Evolutionary conservation across 2,888 invertebrate genomes (phyloP).

Genomic region (Aleiodes testaceus): DNA sequence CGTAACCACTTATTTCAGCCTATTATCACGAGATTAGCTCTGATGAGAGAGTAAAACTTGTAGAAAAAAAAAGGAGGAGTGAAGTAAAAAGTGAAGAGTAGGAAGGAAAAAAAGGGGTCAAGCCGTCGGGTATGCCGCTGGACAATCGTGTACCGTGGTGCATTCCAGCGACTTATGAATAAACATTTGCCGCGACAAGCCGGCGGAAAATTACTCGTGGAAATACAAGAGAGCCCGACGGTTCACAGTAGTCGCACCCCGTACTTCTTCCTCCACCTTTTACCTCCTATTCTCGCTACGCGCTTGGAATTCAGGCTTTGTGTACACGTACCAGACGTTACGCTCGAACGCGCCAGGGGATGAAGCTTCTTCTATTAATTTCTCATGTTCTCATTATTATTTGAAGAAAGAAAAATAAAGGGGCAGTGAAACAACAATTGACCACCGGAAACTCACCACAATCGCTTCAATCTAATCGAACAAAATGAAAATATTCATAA

Average conservation of each 20-base stretch:
- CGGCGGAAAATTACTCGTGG: constrained; percentile 65
- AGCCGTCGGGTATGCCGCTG: constrained; percentile 53
- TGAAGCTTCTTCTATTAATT: constrained; percentile 16
- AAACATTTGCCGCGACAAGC: constrained; percentile 64
- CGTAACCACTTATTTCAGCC: constrained; percentile 40
- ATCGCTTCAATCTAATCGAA: too few relatives aligned
- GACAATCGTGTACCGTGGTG: constrained; percentile 60
- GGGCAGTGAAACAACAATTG: too few relatives aligned
- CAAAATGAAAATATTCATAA: too few relatives aligned
- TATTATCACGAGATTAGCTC: constrained; percentile 55
- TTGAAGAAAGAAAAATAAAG: neutral
- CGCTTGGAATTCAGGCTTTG: constrained; percentile 49
- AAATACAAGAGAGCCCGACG: constrained; percentile 55
- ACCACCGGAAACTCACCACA: too few relatives aligned
- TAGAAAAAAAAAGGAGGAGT: constrained; percentile 6
- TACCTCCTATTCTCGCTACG: constrained; percentile 35
- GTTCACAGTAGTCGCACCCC: constrained; percentile 36
- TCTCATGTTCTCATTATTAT: neutral
- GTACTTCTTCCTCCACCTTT: constrained; percentile 25
- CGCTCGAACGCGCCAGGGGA: constrained; percentile 15
- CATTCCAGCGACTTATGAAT: constrained; percentile 67
- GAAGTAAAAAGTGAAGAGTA: constrained; percentile 6
- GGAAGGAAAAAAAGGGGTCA: constrained; percentile 41
- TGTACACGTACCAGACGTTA: constrained; percentile 41
- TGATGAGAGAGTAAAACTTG: constrained; percentile 22